Base-by-base conservation (phyloP, 2,113 vertebrate genomes). In the Physeter macrocephalus region DNA sequence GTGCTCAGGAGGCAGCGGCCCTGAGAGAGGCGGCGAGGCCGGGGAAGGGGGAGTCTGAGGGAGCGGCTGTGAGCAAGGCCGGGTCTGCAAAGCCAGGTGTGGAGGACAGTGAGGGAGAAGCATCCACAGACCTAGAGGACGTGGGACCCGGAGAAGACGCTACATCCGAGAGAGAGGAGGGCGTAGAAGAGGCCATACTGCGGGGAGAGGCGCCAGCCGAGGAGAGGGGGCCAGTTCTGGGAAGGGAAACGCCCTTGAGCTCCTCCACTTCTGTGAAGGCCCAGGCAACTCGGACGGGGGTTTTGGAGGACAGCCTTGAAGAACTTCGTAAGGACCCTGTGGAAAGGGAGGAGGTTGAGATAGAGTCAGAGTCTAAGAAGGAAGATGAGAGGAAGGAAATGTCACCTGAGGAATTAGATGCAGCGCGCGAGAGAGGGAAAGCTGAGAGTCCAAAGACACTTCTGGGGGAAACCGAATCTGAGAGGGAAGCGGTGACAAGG, bases 101-200 rank as follows among this genome's bases (percentile, higher is more conserved):
- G 15, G 17, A 34, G 8, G 72, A 29, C 6, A 46, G 34, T 11
- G 46, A 17, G 46, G 49, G 66, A 57, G 34, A 62, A 39, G 23
- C 25, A 12, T 4, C 14, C 15, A 17, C 23, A 29, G 80, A 72
- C 15, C 59, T 10, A 8, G 71, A 57, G 71, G 54, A 23, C 34
- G 0, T 0, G 54, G 49, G 4, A 3, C 12, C 57, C 5, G 0
- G 6, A 54, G 57, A 11, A 39, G 72, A 87, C 0, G 3, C 25
- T 5, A 75, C 18, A 4, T 27, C 6, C 0, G 17, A 72, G 36
- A 41, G 14, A 86, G 54, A 78, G 12, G 64, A 8, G 6, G 54
- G 15, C 14, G 54, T 57, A 31, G 84, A 57, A 67, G 69, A 82
- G 66, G 39, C 49, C 18, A 2, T 9, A 4, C 4, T 6, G 3